A percentile compares a stretch with the other conserved stretches of the same genome.
Evolutionary conservation across 2,113 vertebrate species (phyloP).

Genomic region (Ceratotherium simum): DNA sequence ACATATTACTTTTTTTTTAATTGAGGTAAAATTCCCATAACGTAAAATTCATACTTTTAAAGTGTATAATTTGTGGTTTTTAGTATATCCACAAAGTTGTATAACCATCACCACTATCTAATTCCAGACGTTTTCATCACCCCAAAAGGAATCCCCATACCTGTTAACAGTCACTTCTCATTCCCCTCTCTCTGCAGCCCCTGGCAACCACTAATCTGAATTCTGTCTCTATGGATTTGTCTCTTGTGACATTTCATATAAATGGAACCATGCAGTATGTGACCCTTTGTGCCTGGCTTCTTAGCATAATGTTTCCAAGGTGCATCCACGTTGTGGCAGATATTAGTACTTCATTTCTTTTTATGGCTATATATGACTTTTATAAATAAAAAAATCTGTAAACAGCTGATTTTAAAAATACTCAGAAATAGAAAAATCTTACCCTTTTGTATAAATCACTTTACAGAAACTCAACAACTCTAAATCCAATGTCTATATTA

Average conservation of each 20-base stretch:
- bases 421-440: constrained; percentile 10
- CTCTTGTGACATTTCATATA: constrained; percentile 5
- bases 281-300: not conserved
- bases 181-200: too few species aligned
- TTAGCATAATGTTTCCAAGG: not conserved
- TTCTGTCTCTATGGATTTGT: not conserved
- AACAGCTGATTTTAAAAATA: not conserved
- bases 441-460: constrained; percentile 42
- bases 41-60: not conserved
- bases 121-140: not conserved
- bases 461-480: not conserved
- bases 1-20: not conserved
- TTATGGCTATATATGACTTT: not conserved
- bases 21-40: not conserved
- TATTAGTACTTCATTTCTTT: not conserved
- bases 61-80: not conserved
- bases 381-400: constrained; percentile 5
- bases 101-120: not conserved
- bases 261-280: not conserved
- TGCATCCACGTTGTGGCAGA: not conserved
- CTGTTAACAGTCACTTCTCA: not conserved
- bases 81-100: constrained; percentile 8
- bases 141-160: not conserved
- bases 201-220: not conserved
- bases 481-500: constrained; percentile 17